Evolutionary conservation across 2,113 vertebrate species (phyloP).

Genomic region (Stegastes partitus): DNA sequence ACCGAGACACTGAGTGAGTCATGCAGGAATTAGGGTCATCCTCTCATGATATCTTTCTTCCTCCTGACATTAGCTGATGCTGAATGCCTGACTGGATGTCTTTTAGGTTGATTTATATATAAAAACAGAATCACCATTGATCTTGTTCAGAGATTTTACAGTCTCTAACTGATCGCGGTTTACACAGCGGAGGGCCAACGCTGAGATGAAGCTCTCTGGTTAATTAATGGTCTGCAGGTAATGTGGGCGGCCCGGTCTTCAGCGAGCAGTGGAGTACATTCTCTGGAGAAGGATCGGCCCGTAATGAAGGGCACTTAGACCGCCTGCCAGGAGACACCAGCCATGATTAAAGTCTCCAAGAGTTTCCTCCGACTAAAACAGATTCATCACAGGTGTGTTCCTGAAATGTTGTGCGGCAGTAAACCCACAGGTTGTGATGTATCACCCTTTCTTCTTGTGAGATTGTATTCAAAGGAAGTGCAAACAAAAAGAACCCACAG

Average conservation of each 20-base stretch:
- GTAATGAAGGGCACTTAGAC: constrained; percentile 76
- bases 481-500: constrained; percentile 9
- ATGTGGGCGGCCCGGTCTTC: constrained; percentile 59
- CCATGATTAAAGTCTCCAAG: constrained; percentile 69
- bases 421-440: neutral
- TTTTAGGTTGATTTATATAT: constrained; percentile 51
- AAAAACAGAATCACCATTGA: constrained; percentile 60
- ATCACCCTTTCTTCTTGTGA: neutral
- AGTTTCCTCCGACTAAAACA: constrained; percentile 48
- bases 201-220: constrained; percentile 55
- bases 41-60: constrained; percentile 37
- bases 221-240: constrained; percentile 79
- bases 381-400: constrained; percentile 44
- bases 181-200: constrained; percentile 58
- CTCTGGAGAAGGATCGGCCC: constrained; percentile 64
- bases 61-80: constrained; percentile 67
- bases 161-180: constrained; percentile 59
- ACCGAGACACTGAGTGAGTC: neutral
- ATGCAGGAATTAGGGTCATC: constrained; percentile 27
- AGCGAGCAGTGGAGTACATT: constrained; percentile 54
- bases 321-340: constrained; percentile 64
- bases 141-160: constrained; percentile 61
- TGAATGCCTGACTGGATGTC: constrained; percentile 50
- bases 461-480: constrained; percentile 14
- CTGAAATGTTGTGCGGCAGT: constrained; percentile 3